These are phyloP conservation scores for Misgurnus mizolepis DNA, from an alignment of 2,113 vertebrate species.

Conservation along the genomic window DNA sequence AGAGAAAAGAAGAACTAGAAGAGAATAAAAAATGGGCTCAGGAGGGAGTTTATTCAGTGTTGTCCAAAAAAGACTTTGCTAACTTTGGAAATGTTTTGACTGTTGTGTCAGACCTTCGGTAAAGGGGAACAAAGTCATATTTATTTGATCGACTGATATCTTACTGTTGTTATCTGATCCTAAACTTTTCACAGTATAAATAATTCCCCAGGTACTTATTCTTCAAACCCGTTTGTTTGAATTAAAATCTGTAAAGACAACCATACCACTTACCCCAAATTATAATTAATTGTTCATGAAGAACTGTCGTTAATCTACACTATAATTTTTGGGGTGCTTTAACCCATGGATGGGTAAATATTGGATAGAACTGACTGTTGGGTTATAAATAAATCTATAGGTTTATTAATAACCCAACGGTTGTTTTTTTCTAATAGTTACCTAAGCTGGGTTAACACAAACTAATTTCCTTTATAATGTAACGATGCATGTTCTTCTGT, in stretches of 20 bases:
- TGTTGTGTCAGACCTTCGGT: constrained; percentile 29
- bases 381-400: too few species aligned
- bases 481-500: too few species aligned
- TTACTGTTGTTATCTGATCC: constrained; percentile 19
- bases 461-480: too few species aligned
- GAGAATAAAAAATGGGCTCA: not conserved
- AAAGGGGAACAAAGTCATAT: not conserved
- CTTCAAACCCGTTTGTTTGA: not conserved
- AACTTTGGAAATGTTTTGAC: constrained; percentile 20
- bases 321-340: not conserved
- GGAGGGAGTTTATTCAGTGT: not conserved
- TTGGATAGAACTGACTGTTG: too few species aligned
- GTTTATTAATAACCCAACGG: too few species aligned
- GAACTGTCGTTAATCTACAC: too few species aligned
- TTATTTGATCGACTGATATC: constrained; percentile 16
- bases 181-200: not conserved
- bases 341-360: too few species aligned
- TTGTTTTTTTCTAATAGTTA: too few species aligned
- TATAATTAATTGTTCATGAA: too few species aligned
- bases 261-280: too few species aligned
- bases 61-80: constrained; percentile 5
- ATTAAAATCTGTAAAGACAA: not conserved
- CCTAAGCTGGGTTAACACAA: too few species aligned
- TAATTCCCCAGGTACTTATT: not conserved
- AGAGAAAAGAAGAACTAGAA: not conserved